Percentiles rank a stretch among this genome's conserved stretches.
Evolutionary conservation across 2,797 vertebrate species (phyloP).

Genomic region (Spinus olivaceus): DNA sequence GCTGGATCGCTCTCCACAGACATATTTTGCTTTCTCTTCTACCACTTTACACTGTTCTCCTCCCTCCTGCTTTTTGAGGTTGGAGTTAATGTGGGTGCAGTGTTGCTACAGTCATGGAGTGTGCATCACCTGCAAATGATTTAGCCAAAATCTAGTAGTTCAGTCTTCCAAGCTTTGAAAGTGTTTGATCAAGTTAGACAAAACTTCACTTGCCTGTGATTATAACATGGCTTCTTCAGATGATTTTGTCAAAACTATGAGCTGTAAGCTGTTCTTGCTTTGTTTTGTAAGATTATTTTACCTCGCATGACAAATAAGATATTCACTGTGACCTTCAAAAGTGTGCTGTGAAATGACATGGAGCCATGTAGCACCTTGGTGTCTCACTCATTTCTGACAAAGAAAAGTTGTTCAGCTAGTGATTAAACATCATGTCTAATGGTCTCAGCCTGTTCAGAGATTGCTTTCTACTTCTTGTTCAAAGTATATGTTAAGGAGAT

Average conservation of each 20-base stretch:
- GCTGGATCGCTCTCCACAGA: not conserved
- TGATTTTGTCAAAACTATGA: not conserved
- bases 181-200: not conserved
- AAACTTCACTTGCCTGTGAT: not conserved
- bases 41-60: not conserved
- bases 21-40: not conserved
- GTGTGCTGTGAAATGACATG: not conserved
- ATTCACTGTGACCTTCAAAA: not conserved
- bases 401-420: not conserved
- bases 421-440: not conserved
- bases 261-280: not conserved
- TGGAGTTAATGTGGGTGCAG: not conserved
- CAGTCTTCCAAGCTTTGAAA: not conserved
- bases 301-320: not conserved
- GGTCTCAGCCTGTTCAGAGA: not conserved
- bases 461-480: not conserved
- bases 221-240: not conserved
- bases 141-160: not conserved
- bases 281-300: not conserved
- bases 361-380: not conserved
- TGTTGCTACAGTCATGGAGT: not conserved
- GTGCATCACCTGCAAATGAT: not conserved
- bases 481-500: not conserved
- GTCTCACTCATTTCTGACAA: not conserved
- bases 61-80: not conserved